phyloP scores from a whole-genome alignment of 2,797 vertebrate genomes.

The Pangasius sanitwongsei region DNA sequence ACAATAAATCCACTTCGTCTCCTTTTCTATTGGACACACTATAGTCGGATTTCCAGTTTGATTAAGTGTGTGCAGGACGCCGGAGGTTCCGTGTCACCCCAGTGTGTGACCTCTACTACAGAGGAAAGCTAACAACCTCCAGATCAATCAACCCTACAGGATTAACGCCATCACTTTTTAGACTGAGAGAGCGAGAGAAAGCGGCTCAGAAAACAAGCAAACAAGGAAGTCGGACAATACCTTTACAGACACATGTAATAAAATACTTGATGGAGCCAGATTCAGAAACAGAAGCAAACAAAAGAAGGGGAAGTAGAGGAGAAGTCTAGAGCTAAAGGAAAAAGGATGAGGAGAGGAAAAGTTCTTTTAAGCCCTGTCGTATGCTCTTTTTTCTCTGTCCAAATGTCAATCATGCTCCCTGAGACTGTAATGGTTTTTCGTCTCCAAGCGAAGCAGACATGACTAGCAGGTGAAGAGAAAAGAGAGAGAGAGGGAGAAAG shows the following conservation, averaged over 20 bases:
- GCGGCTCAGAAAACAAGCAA: conserved; percentile 35
- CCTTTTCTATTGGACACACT: conserved; percentile 22
- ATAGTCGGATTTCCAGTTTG: conserved; percentile 44
- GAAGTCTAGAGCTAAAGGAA: conserved; percentile 52
- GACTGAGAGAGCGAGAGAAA: conserved; percentile 12
- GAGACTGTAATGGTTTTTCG: conserved; percentile 54
- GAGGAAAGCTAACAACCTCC: conserved; percentile 41
- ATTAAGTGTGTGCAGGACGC: conserved; percentile 42
- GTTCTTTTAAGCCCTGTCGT: conserved; percentile 53
- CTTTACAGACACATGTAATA: conserved; percentile 35
- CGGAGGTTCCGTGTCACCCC: conserved; percentile 4
- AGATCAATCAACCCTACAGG: conserved; percentile 45
- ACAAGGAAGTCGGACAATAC: conserved; percentile 48
- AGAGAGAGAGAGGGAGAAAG: conserved; percentile 1
- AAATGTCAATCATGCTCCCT: conserved; percentile 53
- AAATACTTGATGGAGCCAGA: conserved; percentile 51
- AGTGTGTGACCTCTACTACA: conserved; percentile 45
- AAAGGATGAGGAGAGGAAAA: conserved; percentile 47
- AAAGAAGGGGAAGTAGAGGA: conserved; percentile 37
- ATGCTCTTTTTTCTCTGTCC: conserved; percentile 18
- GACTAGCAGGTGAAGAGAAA: conserved; percentile 43
- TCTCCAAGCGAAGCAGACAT: conserved; percentile 39
- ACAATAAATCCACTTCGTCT: background rate
- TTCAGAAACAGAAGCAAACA: conserved; percentile 49
- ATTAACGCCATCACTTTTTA: conserved; percentile 37